Percentiles rank a stretch among this genome's conserved stretches.
Conservation (phyloP, 2,888 invertebrate species). For the Sturmia bella region DNA sequence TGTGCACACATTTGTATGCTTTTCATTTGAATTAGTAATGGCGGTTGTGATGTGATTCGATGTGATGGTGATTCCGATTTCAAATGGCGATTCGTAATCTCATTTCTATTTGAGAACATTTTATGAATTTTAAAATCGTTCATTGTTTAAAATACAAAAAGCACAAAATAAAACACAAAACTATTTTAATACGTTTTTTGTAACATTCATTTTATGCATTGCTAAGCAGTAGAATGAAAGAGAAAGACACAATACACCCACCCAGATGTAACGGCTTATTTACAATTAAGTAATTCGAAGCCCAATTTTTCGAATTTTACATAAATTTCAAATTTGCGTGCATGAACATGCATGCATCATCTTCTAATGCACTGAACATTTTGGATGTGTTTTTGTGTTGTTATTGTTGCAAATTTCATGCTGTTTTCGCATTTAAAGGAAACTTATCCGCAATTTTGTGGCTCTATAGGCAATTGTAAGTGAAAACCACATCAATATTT, state of each 20-base stretch:
- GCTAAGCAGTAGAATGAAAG: neutral
- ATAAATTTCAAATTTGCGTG: constrained; percentile 68
- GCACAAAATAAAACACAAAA: constrained; percentile 36
- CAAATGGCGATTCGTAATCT: constrained; percentile 54
- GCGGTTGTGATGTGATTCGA: constrained; percentile 29
- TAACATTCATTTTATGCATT: constrained; percentile 17
- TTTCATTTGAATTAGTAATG: constrained; percentile 40
- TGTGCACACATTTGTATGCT: neutral
- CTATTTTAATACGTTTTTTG: constrained; percentile 43
- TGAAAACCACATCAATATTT: too few species aligned
- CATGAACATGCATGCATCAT: constrained; percentile 64
- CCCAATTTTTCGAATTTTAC: constrained; percentile 56
- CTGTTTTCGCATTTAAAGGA: neutral
- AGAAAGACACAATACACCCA: neutral
- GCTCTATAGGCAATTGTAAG: neutral
- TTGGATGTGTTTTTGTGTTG: constrained; percentile 9
- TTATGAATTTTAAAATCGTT: constrained; percentile 65
- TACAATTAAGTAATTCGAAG: constrained; percentile 49
- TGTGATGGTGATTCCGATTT: constrained; percentile 36
- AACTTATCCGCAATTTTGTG: constrained; percentile 1
- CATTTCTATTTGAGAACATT: constrained; percentile 58
- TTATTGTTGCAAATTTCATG: neutral
- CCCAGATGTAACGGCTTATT: neutral
- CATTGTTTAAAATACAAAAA: constrained; percentile 52
- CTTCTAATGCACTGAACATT: constrained; percentile 61